These are phyloP conservation scores for Calliphora vicina DNA, from an alignment of 1,140 invertebrate genomes.

Conservation along the genomic window DNA sequence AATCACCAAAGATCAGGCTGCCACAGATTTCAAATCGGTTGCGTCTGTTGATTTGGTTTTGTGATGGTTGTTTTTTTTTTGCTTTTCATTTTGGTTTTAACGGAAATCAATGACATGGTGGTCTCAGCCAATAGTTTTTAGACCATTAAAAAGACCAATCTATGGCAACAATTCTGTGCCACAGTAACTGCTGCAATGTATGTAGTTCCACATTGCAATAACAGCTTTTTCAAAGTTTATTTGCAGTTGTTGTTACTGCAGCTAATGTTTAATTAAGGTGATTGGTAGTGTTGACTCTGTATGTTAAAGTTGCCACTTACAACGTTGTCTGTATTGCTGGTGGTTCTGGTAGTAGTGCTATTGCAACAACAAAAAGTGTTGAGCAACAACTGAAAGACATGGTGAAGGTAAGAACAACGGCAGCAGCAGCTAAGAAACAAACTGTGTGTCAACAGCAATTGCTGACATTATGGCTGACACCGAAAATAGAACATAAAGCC, in stretches of 20 bases:
- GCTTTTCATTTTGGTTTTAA: conserved; percentile 19
- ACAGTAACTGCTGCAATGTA: no score
- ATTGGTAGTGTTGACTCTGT: conserved; percentile 38
- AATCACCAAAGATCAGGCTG: not conserved
- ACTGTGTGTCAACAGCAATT: conserved; percentile 14
- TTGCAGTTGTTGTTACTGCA: conserved; percentile 12
- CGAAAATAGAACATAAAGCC: conserved; percentile 22
- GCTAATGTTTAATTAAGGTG: conserved; percentile 41
- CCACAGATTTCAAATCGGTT: not conserved
- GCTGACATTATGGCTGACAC: conserved; percentile 27
- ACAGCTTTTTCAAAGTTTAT: not conserved
- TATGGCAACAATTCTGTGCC: not conserved
- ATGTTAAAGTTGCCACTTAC: conserved; percentile 19
- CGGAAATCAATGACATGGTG: conserved; percentile 30
- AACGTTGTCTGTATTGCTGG: not conserved
- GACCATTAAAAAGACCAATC: not conserved
- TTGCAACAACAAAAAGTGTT: conserved; percentile 26
- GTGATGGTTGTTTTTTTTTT: not conserved
- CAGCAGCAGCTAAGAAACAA: not conserved
- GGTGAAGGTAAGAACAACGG: conserved; percentile 6
- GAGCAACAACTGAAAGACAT: conserved; percentile 31
- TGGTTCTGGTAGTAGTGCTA: not conserved
- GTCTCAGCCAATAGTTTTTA: conserved; percentile 5
- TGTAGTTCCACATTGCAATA: not conserved
- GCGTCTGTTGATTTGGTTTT: not conserved